Base-by-base conservation (phyloP, 2,113 vertebrate genomes). In the Apaloderma vittatum region DNA sequence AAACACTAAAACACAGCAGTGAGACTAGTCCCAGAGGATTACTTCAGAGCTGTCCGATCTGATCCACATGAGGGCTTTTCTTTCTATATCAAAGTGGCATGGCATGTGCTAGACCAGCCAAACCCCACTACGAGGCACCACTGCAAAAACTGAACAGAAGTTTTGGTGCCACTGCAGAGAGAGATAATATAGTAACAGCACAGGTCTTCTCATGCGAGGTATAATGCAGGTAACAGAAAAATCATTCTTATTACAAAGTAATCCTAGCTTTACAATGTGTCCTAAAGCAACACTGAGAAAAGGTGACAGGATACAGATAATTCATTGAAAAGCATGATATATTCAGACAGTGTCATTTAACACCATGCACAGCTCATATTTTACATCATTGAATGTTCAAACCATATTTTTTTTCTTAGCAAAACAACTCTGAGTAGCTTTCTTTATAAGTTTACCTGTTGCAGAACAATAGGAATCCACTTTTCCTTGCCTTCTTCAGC, bases 391-490 rank as follows among this genome's bases (percentile, higher is more conserved):
- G 21, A 52, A 4, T 30, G 18, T 26, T 66, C 46, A 65, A 79
- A 57, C 1, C 6, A 27, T 26, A 34, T 29, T 37, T 27, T 52
- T 68, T 32, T 3, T 9, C 19, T 74, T 13, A 59, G 5, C 55
- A 17, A 63, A 65, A 74, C 12, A 67, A 54, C 5, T n/a, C 2
- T 0, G 4, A 76, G 83, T 19, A 94, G 4, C 65, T 84, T 92
- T 14, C 14, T 73, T 92, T 77, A 17, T 78, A 83, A 91, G 81
- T 78, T 76, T 91, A 99, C 99, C 98, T 99, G 98, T 72, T 99
- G 98, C 76, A 99, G 98, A 81, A 97, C 90, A 90, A 99, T 98
- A 74, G 98, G 97, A 15, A 99, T 98, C 99, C 99, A 99, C 76
- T 98, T 98, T 8, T 99, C 98, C 70, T 86, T 98, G 46, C 98